A percentile compares a stretch with the other conserved stretches of the same genome.
Evolutionary conservation across 1,140 invertebrate species (phyloP).

Genomic region (Carposina sasakii): DNA sequence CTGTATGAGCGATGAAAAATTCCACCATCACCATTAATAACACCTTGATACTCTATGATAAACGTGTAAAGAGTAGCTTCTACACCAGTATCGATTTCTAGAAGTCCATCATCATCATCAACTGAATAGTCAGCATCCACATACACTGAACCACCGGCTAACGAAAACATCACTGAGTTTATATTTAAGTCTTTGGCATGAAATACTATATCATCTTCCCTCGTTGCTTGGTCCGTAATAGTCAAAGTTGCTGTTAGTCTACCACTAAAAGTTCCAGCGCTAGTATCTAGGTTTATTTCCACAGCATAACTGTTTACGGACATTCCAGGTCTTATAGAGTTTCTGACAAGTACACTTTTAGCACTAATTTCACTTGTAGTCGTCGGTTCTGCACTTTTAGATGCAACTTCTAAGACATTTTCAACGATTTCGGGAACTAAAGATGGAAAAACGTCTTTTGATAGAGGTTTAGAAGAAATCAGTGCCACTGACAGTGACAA

Average conservation of each 20-base stretch:
- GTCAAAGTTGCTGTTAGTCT: slow-evolving; percentile 20
- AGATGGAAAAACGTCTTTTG: too few relatives aligned
- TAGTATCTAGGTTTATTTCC: slow-evolving; percentile 25
- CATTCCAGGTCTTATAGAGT: slow-evolving; percentile 42
- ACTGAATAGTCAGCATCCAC: slow-evolving; percentile 17
- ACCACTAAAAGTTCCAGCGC: slow-evolving; percentile 30
- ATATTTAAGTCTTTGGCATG: slow-evolving; percentile 29
- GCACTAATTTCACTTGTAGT: not conserved
- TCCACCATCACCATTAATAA: too few relatives aligned
- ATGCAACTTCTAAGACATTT: too few relatives aligned
- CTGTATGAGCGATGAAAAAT: too few relatives aligned
- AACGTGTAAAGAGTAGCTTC: slow-evolving; percentile 30
- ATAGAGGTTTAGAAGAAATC: too few relatives aligned
- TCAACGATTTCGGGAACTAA: too few relatives aligned
- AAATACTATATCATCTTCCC: slow-evolving; percentile 35
- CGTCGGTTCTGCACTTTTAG: too few relatives aligned
- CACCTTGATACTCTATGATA: slow-evolving; percentile 35
- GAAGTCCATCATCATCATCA: slow-evolving; percentile 28
- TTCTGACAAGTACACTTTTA: slow-evolving; percentile 22
- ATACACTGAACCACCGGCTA: slow-evolving; percentile 23
- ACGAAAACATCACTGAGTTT: slow-evolving; percentile 21
- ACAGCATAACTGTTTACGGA: slow-evolving; percentile 26
- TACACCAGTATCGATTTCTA: slow-evolving; percentile 28
- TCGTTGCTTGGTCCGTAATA: slow-evolving; percentile 26
- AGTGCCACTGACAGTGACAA: too few relatives aligned